Base-by-base conservation (phyloP, 2,888 invertebrate genomes). In the Ophioninae sp. region DNA sequence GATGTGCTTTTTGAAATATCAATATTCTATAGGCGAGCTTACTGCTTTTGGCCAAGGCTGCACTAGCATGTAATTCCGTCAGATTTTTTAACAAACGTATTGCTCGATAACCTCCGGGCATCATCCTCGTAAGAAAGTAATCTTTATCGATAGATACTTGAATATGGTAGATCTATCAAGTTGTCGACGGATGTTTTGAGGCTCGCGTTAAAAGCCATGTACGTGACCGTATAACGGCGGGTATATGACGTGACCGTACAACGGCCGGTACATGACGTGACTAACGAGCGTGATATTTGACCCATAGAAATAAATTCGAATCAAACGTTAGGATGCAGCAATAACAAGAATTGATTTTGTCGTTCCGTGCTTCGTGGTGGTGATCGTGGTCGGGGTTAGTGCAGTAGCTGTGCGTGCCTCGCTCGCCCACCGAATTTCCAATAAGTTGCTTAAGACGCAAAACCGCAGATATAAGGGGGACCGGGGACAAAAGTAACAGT, bases 341-440 rank as follows among this genome's bases (percentile, higher is more conserved):
- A 20, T 30, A 41, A 68, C 22, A 23, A 69, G 63, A 67, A 72
- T 80, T 58, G 58, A 68, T 85, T 79, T 84, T 79, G 59, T 85
- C 79, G 72, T 81, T 74, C 22, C 23, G 69, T 58, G 56, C 56
- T 39, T 9, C 20, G 41, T 59, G 67, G 58, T 20, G 51, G 39
- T 30, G 30, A 30, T 30, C 30, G 30, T 30, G 30, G 1, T 30
- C 30, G 30, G 30, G 30, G 30, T 30, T 30, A 30, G 2, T 3
- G 30, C 13, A 59, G 73, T 69, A 69, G 61, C 30, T 44, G 51
- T 41, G 20, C 58, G 37, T 51, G 71, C 51, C 20, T 75, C 59
- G 78, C 10, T 20, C 67, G 67, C 75, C 67, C 84, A 87, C 88
- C 86, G 88, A 88, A 88, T 89, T 86, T 74, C 83, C 85, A 84